Percentiles rank a stretch among this genome's conserved stretches.
These are phyloP conservation scores for Perizoma flavofasciatum DNA, from an alignment of 2,888 invertebrate species.

Conservation along the genomic window DNA sequence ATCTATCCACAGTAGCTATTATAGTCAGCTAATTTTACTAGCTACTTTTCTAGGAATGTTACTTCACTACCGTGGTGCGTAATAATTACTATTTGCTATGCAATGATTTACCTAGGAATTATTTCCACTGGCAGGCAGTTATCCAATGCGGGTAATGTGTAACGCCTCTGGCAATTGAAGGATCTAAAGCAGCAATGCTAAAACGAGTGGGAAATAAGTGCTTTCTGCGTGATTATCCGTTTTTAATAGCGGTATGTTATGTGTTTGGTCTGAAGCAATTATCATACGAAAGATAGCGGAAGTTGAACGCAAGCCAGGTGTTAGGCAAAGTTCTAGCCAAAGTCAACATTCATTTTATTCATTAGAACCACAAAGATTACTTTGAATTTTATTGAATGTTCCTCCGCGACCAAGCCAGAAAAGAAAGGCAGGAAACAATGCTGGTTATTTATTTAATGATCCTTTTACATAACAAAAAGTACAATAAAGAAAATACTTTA, in stretches of 20 bases:
- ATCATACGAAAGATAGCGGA: conserved; percentile 19
- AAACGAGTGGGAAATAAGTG: conserved; percentile 28
- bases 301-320: conserved; percentile 11
- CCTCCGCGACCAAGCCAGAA: no score
- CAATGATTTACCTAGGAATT: conserved; percentile 31
- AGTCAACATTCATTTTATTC: not conserved
- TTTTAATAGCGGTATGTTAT: conserved; percentile 14
- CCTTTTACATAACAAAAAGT: no score
- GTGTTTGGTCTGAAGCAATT: conserved; percentile 6
- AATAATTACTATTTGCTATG: conserved; percentile 26
- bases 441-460: no score
- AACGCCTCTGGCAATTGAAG: conserved; percentile 22
- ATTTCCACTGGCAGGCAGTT: conserved; percentile 11
- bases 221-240: conserved; percentile 30
- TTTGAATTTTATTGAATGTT: no score
- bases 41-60: conserved; percentile 44
- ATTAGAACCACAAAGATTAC: no score
- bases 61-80: conserved; percentile 25
- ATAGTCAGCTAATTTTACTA: conserved; percentile 35
- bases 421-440: no score
- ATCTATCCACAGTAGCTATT: conserved; percentile 10
- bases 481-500: no score
- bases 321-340: conserved; percentile 7
- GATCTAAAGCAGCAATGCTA: conserved; percentile 21
- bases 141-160: conserved; percentile 22